Percentiles rank a stretch among this genome's conserved stretches.
Evolutionary conservation across 2,113 vertebrate genomes (phyloP).

Genomic region (Bos javanicus): DNA sequence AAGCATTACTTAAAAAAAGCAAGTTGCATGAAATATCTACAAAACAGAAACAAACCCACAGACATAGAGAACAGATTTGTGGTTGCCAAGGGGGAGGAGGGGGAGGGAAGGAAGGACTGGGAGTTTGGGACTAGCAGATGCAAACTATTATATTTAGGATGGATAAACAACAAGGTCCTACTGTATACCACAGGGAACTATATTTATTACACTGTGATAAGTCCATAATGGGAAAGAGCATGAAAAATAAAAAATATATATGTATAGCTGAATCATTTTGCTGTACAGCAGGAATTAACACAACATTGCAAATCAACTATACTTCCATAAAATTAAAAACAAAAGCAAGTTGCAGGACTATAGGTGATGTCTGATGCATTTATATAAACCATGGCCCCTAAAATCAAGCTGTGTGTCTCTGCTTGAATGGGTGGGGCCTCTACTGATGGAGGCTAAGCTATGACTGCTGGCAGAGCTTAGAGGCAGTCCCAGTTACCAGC

Average conservation of each 20-base stretch:
- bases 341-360: not conserved
- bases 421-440: too few species aligned
- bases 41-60: not conserved
- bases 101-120: not conserved
- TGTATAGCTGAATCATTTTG: not conserved
- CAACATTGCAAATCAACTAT: not conserved
- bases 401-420: not conserved
- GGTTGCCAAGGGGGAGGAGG: not conserved
- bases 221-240: not conserved
- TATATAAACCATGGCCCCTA: not conserved
- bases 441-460: not conserved
- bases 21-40: not conserved
- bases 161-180: not conserved
- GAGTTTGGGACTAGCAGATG: not conserved
- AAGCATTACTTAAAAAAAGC: not conserved
- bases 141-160: not conserved
- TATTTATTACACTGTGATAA: not conserved
- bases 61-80: not conserved
- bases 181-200: not conserved
- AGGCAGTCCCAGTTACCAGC: not conserved
- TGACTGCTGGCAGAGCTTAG: not conserved
- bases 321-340: not conserved
- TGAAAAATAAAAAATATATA: not conserved
- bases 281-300: not conserved
- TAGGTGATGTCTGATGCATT: not conserved